Base-by-base conservation (phyloP, 2,113 vertebrate genomes). In the Lynx canadensis region DNA sequence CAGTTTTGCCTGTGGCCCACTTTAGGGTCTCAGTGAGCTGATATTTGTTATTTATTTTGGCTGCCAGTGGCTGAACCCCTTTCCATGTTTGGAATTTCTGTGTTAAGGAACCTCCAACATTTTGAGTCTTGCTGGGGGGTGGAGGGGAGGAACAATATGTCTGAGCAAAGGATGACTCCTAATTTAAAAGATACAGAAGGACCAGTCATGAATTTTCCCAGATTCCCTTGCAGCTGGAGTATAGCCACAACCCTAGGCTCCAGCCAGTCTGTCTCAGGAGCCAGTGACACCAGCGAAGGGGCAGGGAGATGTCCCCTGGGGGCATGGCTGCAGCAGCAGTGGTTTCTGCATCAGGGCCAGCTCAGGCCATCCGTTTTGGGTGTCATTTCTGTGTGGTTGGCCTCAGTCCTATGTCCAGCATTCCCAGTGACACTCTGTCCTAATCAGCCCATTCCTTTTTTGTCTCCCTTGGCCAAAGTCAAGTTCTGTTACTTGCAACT, bases 31-130 rank as follows among this genome's bases (percentile, higher is more conserved):
- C 23, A 81, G 4, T 31, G 2, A 41, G 38, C 18, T 10, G 7
- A 81, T 7, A 69, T 89, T 93, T 95, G 11, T 41, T 86, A 79
- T 66, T 95, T 74, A 55, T 89, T 78, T 85, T 91, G 41, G 36
- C 66, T 69, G 33, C 31, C 29, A 41, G 36, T 66, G 25, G 23
- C 10, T 36, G 31, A 91, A 88, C 5, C 10, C 33, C 3, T 95
- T 83, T 68, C 29, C 6, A 7, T 66, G 41, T 52, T 83, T 81
- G 21, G 76, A 92, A 73, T 81, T 82, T 86, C 63, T 27, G 5
- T 52, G 25, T 23, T 93, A 33, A 91, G 50, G 52, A 95, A 84
- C 92, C 63, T 19, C 36, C 21, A 94, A 50, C 48, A n/a, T 80
- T 74, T 89, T 91, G 3, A 38, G 14, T 80, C 4, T 45, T 65